Conservation (phyloP, 2,888 invertebrate species). For the Coenonympha glycerion region DNA sequence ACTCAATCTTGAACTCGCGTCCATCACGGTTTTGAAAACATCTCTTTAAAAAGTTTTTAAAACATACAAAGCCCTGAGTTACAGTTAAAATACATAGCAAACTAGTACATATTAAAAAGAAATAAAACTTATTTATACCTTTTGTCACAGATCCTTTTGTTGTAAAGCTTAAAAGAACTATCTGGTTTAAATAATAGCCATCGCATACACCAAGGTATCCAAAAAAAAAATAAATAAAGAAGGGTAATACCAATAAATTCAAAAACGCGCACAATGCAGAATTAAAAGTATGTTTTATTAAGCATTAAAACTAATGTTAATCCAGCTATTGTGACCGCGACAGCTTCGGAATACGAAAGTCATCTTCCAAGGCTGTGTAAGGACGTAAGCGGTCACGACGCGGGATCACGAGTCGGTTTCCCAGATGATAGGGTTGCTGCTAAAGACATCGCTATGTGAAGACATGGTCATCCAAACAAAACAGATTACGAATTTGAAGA, state of each 20-base stretch:
- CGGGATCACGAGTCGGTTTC: slow-evolving; percentile 42
- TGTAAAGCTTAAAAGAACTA: background rate
- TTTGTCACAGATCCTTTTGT: no score
- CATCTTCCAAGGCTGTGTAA: slow-evolving; percentile 52
- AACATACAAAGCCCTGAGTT: no score
- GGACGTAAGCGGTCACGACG: slow-evolving; percentile 42
- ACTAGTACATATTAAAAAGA: no score
- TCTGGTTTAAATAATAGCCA: background rate
- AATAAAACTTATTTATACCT: no score
- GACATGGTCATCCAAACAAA: no score
- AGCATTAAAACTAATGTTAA: slow-evolving; percentile 32
- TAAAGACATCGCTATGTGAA: no score
- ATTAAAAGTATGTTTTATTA: slow-evolving; percentile 25
- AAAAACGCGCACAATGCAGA: slow-evolving; percentile 15
- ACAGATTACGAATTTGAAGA: no score
- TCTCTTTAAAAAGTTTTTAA: no score
- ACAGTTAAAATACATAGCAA: no score
- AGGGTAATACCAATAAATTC: slow-evolving; percentile 15
- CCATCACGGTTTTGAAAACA: no score
- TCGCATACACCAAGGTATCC: background rate
- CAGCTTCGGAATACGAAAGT: slow-evolving; percentile 38
- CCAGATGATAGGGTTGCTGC: no score
- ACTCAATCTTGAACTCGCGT: no score
- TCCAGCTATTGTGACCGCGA: slow-evolving; percentile 26
- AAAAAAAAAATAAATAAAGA: slow-evolving; percentile 7